Evolutionary conservation across 2,797 vertebrate species (phyloP).

Genomic region (Acanthornis magna): DNA sequence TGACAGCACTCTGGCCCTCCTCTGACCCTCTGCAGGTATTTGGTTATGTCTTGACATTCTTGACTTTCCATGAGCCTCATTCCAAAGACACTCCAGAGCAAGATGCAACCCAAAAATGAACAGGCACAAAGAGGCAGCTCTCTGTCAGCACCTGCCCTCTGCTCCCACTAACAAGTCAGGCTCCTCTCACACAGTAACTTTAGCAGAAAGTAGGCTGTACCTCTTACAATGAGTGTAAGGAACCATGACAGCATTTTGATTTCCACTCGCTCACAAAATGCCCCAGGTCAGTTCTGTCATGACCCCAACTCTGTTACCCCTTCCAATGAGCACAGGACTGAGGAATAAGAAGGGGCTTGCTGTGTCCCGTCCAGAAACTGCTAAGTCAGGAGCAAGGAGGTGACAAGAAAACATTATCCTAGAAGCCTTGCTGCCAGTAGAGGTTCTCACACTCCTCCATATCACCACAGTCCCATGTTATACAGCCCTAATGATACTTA

Average conservation of each 20-base stretch:
- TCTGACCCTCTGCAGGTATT: neutral
- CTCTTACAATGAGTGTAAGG: neutral
- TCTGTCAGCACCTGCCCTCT: neutral
- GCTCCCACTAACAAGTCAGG: neutral
- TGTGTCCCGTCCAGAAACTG: neutral
- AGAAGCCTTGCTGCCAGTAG: neutral
- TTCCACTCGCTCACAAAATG: neutral
- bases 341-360: neutral
- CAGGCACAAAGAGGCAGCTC: neutral
- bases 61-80: neutral
- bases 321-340: neutral
- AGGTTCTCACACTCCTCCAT: neutral
- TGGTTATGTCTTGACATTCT: neutral
- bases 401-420: neutral
- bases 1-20: neutral
- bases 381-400: neutral
- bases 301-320: accelerated
- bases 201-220: neutral
- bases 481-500: constrained; percentile 76
- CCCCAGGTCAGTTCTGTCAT: neutral
- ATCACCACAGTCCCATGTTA: neutral
- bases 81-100: neutral
- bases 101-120: neutral
- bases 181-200: neutral
- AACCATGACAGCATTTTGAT: neutral